Evolutionary conservation across 2,797 vertebrate species (phyloP).

Genomic region (Tympanoctomys barrerae): DNA sequence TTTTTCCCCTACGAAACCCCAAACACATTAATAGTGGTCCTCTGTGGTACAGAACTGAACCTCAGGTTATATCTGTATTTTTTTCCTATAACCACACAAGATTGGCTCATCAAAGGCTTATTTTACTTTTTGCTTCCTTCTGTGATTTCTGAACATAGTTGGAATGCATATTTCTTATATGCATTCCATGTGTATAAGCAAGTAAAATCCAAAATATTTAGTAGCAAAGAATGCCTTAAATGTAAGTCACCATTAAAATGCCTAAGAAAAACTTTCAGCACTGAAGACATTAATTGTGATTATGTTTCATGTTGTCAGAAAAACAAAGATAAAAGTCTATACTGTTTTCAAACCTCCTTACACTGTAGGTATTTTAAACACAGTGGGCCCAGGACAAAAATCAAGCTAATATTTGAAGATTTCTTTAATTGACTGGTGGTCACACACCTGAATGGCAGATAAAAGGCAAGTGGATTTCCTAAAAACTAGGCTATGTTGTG

Average conservation of each 20-base stretch:
- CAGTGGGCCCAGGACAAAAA: constrained; percentile 25
- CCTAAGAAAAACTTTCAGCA: background rate
- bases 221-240: background rate
- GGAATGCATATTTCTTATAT: background rate
- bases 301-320: background rate
- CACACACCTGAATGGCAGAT: constrained; percentile 48
- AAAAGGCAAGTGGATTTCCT: constrained; percentile 53
- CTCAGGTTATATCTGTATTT: background rate
- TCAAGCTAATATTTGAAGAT: constrained; percentile 56
- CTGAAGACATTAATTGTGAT: constrained; percentile 29
- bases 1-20: background rate
- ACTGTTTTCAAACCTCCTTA: constrained; percentile 29
- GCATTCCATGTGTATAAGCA: background rate
- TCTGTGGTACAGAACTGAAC: background rate
- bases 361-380: constrained; percentile 9
- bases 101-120: background rate
- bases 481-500: background rate
- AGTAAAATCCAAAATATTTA: constrained; percentile 48
- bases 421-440: constrained; percentile 35
- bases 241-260: background rate
- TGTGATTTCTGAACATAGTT: background rate
- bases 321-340: constrained; percentile 46
- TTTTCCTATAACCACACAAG: background rate
- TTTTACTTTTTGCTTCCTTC: background rate
- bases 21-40: background rate